Evolutionary conservation across 2,113 vertebrate species (phyloP), one percentile per base, ranked within the genome.

Genomic region (Scomber japonicus): DNA sequence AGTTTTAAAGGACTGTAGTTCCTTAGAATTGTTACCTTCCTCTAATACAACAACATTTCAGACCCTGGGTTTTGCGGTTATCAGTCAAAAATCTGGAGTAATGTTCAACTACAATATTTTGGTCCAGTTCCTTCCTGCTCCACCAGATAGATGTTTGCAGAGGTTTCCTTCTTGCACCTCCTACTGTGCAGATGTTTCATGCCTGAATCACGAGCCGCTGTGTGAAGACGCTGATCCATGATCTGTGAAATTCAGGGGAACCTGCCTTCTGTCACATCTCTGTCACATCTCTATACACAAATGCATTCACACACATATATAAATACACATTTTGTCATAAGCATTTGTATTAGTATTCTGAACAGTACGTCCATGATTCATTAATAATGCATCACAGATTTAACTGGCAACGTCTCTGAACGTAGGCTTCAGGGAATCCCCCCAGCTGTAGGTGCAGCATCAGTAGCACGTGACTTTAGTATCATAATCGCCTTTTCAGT

Each of bases 351-450:
- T 84, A 13, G 46, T 35, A 83, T 81, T 84, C 80, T 69, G 74
- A 76, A 2, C 75, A 70, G 70, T 70, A 61, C 74, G 75, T 76
- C 69, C 63, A 21, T 59, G 56, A 65, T 64, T 57, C 74, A 85
- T 91, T 87, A 88, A 87, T 88, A 84, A 93, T 89, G 49, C 64
- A 90, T 80, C 50, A 17, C 0, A 0, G 57, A 55, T 76, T 85
- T 61, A 69, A 57, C 80, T 74, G 80, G 50, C 45, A 83, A 50
- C 63, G 16, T 67, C 69, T 72, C 75, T 79, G 83, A 88, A 82
- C 11, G 24, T 53, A 57, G 71, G 77, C 78, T 62, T 75, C 63
- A 79, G 84, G 82, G 71, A 72, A 68, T 59, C 76, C 81, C 80
- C 51, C 17, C 50, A 75, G 63, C 68, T 71, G 40, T 57, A n/a